Evolutionary conservation across 2,888 invertebrate species (phyloP).

Genomic region (Carterocephalus palaemon): DNA sequence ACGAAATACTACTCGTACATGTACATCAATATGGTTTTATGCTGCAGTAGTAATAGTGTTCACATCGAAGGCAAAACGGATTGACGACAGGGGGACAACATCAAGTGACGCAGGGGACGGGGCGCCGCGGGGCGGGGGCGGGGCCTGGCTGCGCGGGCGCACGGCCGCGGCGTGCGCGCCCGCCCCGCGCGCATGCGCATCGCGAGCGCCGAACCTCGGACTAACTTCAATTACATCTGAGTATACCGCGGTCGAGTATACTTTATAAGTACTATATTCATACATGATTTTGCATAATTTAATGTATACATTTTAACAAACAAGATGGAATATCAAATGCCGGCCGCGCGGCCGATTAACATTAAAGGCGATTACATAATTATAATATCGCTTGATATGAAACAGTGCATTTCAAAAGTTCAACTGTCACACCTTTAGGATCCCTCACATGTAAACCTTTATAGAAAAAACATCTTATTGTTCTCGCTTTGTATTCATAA

Average conservation of each 20-base stretch:
- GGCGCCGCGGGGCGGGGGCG: slow-evolving; percentile 73
- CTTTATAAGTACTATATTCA: slow-evolving; percentile 47
- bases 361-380: slow-evolving; percentile 47
- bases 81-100: slow-evolving; percentile 4
- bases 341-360: slow-evolving; percentile 49
- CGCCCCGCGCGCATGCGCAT: slow-evolving; percentile 18
- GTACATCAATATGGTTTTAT: slow-evolving; percentile 66
- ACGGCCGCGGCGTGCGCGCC: slow-evolving; percentile 31
- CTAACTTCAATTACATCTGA: slow-evolving; percentile 4
- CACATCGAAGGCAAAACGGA: slow-evolving; percentile 33
- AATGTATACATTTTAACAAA: slow-evolving; percentile 69
- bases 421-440: slow-evolving; percentile 60
- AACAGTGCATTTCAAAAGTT: slow-evolving; percentile 65
- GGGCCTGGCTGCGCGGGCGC: slow-evolving; percentile 45
- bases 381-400: slow-evolving; percentile 72
- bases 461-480: slow-evolving; percentile 77
- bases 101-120: slow-evolving; percentile 48
- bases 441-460: slow-evolving; percentile 74
- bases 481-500: slow-evolving; percentile 77
- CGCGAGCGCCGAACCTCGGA: slow-evolving; percentile 22
- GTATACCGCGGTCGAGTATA: slow-evolving; percentile 25
- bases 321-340: slow-evolving; percentile 69
- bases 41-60: slow-evolving; percentile 49
- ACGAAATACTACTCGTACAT: slow-evolving; percentile 69
- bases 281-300: slow-evolving; percentile 49